These are phyloP conservation scores for Rhabdomys pumilio DNA, from an alignment of 2,797 vertebrate species.

Conservation along the genomic window DNA sequence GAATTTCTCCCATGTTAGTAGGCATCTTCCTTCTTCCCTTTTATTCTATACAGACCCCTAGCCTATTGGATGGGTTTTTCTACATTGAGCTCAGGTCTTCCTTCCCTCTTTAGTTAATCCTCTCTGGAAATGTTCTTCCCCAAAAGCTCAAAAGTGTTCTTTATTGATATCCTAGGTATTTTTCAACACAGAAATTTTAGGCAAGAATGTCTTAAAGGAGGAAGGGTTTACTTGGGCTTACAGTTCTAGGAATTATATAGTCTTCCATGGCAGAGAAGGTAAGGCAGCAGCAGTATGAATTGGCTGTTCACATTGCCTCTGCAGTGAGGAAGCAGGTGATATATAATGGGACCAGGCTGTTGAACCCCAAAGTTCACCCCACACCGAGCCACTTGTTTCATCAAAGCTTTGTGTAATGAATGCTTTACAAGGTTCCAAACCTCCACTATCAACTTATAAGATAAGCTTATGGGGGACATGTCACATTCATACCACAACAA, in stretches of 20 bases:
- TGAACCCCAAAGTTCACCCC: no score
- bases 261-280: background rate
- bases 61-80: background rate
- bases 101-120: background rate
- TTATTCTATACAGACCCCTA: background rate
- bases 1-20: background rate
- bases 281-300: no score
- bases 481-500: background rate
- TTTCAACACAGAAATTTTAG: conserved; percentile 49
- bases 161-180: background rate
- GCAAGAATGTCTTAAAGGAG: background rate
- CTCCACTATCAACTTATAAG: background rate
- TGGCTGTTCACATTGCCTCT: background rate
- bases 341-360: background rate
- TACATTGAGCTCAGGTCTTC: background rate
- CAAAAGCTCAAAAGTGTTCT: background rate
- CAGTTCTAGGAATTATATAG: background rate
- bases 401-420: background rate
- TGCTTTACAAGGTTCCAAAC: background rate
- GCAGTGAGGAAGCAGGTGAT: background rate
- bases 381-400: background rate
- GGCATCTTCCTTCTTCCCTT: background rate
- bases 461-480: no score
- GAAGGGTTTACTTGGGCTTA: background rate
- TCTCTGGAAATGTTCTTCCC: background rate